Conservation (phyloP, 2,797 vertebrate species). For the Vireo griseus region DNA sequence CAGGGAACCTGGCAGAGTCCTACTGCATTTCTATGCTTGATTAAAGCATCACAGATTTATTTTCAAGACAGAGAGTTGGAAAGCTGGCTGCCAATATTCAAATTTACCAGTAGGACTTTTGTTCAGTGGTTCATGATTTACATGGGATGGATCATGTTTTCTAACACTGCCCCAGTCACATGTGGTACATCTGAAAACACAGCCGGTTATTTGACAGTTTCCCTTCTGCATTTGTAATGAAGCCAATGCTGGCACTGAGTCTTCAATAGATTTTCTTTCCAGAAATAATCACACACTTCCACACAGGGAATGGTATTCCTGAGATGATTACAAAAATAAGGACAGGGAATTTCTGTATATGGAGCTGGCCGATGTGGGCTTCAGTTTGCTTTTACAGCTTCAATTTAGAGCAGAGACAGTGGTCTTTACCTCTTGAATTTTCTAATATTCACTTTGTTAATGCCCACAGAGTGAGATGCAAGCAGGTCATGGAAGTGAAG, state of each 20-base stretch:
- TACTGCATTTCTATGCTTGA: constrained; percentile 64
- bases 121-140: constrained; percentile 63
- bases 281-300: constrained; percentile 13
- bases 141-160: constrained; percentile 71
- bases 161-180: constrained; percentile 60
- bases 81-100: constrained; percentile 47
- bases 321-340: neutral
- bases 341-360: neutral
- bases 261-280: constrained; percentile 55
- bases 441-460: neutral
- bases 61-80: constrained; percentile 62
- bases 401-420: neutral
- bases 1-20: constrained; percentile 1
- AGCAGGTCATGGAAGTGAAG: accelerated
- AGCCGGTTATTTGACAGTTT: constrained; percentile 63
- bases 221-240: constrained; percentile 47
- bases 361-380: neutral
- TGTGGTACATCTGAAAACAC: constrained; percentile 70
- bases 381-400: neutral
- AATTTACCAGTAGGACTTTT: constrained; percentile 65
- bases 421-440: neutral
- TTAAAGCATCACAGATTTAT: constrained; percentile 70
- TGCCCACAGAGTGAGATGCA: neutral
- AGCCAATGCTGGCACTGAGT: constrained; percentile 35
- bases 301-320: neutral